These are phyloP conservation scores for Nasonia giraulti DNA, from an alignment of 1,140 invertebrate genomes.

Conservation along the genomic window DNA sequence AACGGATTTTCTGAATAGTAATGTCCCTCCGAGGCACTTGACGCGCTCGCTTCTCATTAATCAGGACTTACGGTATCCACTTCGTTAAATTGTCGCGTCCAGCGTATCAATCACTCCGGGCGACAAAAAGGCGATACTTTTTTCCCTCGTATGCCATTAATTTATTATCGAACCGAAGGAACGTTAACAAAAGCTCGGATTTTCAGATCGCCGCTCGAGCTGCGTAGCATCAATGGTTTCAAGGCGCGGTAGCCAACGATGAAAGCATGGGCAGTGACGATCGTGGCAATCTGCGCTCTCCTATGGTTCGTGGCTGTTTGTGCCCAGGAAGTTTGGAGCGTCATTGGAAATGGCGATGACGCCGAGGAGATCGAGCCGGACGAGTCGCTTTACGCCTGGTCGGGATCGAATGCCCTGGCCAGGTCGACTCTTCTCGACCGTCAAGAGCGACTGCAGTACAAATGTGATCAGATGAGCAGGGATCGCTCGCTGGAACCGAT, in stretches of 20 bases:
- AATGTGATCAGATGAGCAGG: slow-evolving; percentile 77
- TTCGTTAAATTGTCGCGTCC: not conserved
- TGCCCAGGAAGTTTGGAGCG: slow-evolving; percentile 41
- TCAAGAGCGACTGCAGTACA: slow-evolving; percentile 81
- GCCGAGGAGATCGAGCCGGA: slow-evolving; percentile 34
- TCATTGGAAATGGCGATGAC: slow-evolving; percentile 31
- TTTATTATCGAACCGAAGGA: too few relatives aligned
- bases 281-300: not conserved
- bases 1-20: slow-evolving; percentile 37
- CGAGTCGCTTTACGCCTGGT: slow-evolving; percentile 60
- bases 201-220: not conserved
- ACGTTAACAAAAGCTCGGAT: not conserved
- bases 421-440: slow-evolving; percentile 73
- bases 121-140: too few relatives aligned
- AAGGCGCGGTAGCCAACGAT: slow-evolving; percentile 13
- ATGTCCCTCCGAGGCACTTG: slow-evolving; percentile 6
- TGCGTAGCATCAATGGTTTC: slow-evolving; percentile 2
- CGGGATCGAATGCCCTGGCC: slow-evolving; percentile 66
- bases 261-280: slow-evolving; percentile 36
- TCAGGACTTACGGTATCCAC: slow-evolving; percentile 13
- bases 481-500: slow-evolving; percentile 42
- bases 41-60: not conserved
- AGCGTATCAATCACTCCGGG: too few relatives aligned
- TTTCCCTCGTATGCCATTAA: too few relatives aligned
- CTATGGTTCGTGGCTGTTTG: not conserved